Base-by-base conservation (phyloP, 1,140 invertebrate species). In the Drosophila lacteicornis region DNA sequence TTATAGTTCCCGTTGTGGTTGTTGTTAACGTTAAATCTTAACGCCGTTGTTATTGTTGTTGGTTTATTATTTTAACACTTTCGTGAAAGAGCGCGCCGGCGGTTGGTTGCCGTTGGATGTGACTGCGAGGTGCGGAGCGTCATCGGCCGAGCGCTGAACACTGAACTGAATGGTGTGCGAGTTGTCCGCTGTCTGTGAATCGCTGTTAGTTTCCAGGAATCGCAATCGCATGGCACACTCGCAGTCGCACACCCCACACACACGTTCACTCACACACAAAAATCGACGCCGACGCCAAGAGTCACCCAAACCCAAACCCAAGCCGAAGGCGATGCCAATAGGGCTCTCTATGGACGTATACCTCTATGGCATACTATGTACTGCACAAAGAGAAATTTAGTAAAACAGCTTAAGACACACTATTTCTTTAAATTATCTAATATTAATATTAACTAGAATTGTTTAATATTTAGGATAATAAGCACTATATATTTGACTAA, bases 151-250 rank as follows among this genome's bases (percentile, higher is more conserved):
- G n/a, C n/a, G n/a, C n/a, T n/a, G n/a, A n/a, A n/a, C n/a, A n/a
- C n/a, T n/a, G n/a, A n/a, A n/a, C n/a, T n/a, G n/a, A n/a, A n/a
- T n/a, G n/a, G n/a, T n/a, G n/a, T n/a, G n/a, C n/a, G n/a, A n/a
- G n/a, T n/a, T n/a, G n/a, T n/a, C n/a, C n/a, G n/a, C n/a, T n/a
- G n/a, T n/a, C n/a, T n/a, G n/a, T n/a, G 91, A 92, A 91, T 92
- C 88, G 91, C 85, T 92, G 87, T 92, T 92, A 92, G 91, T 92
- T 92, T 92, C 87, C 91, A 85, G 82, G 91, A 92, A 91, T 82
- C 82, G 85, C 82, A 80, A 56, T 75, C 76, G 76, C 70, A 75
- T 46, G 63, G 38, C 47, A 46, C 62, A 84, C 50, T 40, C 51
- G 57, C 61, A 55, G 67, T 42, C 17, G 11, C 58, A 19, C n/a